These are phyloP conservation scores for Nycticorax nycticorax DNA, from an alignment of 2,113 vertebrate genomes.

Conservation along the genomic window DNA sequence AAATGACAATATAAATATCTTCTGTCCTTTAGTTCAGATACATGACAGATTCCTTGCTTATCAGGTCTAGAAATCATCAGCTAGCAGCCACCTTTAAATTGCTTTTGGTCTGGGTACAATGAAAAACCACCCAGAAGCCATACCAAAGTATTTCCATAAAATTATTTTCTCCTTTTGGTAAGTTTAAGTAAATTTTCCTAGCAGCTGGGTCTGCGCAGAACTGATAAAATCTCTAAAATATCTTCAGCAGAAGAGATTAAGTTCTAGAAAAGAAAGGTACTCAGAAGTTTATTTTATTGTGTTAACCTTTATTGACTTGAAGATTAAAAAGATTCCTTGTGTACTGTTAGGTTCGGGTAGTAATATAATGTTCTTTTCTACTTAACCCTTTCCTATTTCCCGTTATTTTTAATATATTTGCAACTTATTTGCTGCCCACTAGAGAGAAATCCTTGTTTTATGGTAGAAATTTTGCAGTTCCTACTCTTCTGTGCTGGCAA, in stretches of 20 bases:
- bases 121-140: conserved; percentile 55
- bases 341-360: conserved; percentile 38
- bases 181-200: conserved; percentile 54
- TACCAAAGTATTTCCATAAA: conserved; percentile 48
- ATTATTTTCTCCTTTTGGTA: conserved; percentile 46
- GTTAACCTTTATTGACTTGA: conserved; percentile 70
- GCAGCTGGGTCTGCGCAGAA: conserved; percentile 62
- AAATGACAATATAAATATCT: conserved; percentile 36
- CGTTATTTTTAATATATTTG: conserved; percentile 1
- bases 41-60: conserved; percentile 52
- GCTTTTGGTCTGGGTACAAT: conserved; percentile 67
- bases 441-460: neutral
- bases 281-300: conserved; percentile 70
- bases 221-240: conserved; percentile 68
- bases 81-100: conserved; percentile 75
- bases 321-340: conserved; percentile 65
- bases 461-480: neutral
- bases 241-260: conserved; percentile 63
- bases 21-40: conserved; percentile 40
- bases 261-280: conserved; percentile 60
- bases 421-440: neutral
- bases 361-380: conserved; percentile 46
- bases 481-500: neutral
- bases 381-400: conserved; percentile 48
- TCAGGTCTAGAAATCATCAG: conserved; percentile 57